phyloP scores from a whole-genome alignment of 2,797 vertebrate species.

The Sebastes cheni region DNA sequence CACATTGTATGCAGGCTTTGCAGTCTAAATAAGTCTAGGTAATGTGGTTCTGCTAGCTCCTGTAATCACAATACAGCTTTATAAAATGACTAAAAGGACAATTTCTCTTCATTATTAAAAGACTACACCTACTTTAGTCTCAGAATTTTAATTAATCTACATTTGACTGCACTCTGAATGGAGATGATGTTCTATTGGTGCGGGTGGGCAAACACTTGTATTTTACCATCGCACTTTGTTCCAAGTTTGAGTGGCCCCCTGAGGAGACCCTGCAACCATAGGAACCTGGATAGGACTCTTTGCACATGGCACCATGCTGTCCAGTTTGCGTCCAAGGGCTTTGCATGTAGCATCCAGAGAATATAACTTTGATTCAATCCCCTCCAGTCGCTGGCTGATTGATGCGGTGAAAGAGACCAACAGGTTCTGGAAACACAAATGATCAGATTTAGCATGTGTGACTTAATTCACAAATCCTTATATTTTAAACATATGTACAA shows the following conservation, averaged over 20 bases:
- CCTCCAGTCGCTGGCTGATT: slow-evolving; percentile 92
- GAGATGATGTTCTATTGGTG: not conserved
- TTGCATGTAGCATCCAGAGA: slow-evolving; percentile 93
- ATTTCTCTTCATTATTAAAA: not conserved
- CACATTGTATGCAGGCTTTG: not conserved
- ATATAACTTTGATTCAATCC: slow-evolving; percentile 95
- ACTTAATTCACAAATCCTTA: not conserved
- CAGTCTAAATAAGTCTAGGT: not conserved
- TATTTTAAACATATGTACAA: not conserved
- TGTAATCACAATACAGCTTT: not conserved
- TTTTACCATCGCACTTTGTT: slow-evolving; percentile 98
- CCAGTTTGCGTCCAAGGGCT: slow-evolving; percentile 93
- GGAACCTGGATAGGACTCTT: slow-evolving; percentile 97
- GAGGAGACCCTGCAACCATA: slow-evolving; percentile 97
- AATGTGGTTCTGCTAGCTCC: not conserved
- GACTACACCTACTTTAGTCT: not conserved
- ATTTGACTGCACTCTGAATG: not conserved
- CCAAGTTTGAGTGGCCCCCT: slow-evolving; percentile 97
- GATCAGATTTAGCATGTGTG: not conserved
- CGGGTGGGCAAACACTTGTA: not conserved
- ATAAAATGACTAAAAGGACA: not conserved
- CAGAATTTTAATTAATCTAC: not conserved
- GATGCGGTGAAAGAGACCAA: slow-evolving; percentile 93
- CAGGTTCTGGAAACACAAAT: slow-evolving; percentile 83
- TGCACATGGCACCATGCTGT: slow-evolving; percentile 90